phyloP scores from a whole-genome alignment of 2,888 invertebrate species.

The Limnephilus lunatus region DNA sequence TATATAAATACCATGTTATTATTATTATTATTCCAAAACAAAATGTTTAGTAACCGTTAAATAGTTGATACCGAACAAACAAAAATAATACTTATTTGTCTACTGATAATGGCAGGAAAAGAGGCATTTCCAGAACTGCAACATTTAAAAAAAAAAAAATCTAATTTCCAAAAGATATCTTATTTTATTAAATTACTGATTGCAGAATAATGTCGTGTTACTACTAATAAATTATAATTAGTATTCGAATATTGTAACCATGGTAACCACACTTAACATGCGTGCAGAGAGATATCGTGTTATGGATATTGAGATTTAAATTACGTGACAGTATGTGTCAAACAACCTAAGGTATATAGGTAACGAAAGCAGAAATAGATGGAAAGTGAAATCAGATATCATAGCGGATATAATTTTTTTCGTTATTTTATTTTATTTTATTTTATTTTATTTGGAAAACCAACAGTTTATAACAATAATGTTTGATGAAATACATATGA shows the following conservation, averaged over 20 bases:
- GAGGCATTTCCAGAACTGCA: background rate
- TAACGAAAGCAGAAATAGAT: background rate
- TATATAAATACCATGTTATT: no score
- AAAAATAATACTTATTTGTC: no score
- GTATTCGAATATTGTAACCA: background rate
- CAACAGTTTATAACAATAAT: no score
- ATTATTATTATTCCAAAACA: no score
- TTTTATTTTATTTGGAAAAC: no score
- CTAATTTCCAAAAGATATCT: background rate
- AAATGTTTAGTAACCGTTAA: no score
- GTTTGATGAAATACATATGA: no score
- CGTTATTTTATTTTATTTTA: no score
- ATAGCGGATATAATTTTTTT: background rate
- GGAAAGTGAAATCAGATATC: background rate
- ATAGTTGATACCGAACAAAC: no score
- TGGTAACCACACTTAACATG: background rate
- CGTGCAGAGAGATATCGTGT: background rate
- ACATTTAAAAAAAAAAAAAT: no score
- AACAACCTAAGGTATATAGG: background rate
- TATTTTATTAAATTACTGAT: background rate
- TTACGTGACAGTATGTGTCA: background rate
- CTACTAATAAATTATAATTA: background rate
- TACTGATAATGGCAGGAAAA: background rate
- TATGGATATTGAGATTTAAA: background rate
- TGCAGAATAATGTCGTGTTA: background rate